Evolutionary conservation across 2,113 vertebrate species (phyloP), one percentile per base, ranked within the genome.

Genomic region (Canis aureus): DNA sequence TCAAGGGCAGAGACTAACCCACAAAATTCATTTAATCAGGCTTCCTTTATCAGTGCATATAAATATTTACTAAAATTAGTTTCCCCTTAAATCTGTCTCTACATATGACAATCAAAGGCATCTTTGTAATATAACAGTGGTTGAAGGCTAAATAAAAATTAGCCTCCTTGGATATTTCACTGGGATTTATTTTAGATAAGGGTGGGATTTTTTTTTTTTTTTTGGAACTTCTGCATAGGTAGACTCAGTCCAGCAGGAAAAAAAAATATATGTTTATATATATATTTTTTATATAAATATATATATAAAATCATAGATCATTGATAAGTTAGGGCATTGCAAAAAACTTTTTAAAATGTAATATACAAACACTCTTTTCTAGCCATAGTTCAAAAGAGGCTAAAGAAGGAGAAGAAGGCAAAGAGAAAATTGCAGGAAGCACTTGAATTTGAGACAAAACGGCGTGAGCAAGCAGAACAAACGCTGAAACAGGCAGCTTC

Each of bases 371-470:
- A 67, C 60, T 96, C 35, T 84, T 96, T 96, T 82, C 80, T 95
- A 99, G 99, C 99, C 96, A 99, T 99, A 98, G 99, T 99, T 98
- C 99, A 99, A 98, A 99, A 99, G 97, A 99, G 99, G 97, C 98
- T 99, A 99, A 99, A 99, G 99, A 99, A 99, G 98, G 99, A 99
- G 98, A 99, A 99, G 98, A 99, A 99, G 97, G 99, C 99, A 78
- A 99, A 99, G 98, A 99, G 99, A 99, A 99, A 99, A 99, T 99
- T 99, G 94, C 99, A 99, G 97, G 99, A 99, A 99, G 99, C 99
- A 8, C 99, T 99, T 97, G 99, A 99, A 99, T 99, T 99, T 96
- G 99, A 99, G 98, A 99, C 99, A 91, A 99, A 99, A 98, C 98
- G 99, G 97, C 99, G 99, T 97, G 99, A 99, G 96, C 99, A 99